phyloP scores from a whole-genome alignment of 1,140 invertebrate genomes.

The Drosophila yakuba region DNA sequence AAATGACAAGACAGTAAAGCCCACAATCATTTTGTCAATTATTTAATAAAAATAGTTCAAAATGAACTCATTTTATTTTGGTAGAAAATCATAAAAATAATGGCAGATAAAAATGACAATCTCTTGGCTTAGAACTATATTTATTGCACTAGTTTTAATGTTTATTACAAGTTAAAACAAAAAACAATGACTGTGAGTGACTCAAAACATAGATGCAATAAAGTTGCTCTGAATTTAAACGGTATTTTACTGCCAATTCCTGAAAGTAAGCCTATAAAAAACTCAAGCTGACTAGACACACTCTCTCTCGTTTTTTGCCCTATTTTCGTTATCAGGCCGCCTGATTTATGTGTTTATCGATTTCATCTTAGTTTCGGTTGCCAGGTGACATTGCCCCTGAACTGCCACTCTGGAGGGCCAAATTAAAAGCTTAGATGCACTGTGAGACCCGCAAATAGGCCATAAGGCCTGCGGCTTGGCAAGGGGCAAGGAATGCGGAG shows the following conservation, averaged over 20 bases:
- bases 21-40: background rate
- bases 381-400: constrained; percentile 76
- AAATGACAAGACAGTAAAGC: background rate
- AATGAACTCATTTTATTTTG: too few species aligned
- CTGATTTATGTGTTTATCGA: constrained; percentile 72
- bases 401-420: constrained; percentile 18
- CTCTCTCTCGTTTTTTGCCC: background rate
- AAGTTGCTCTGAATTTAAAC: background rate
- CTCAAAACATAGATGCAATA: background rate
- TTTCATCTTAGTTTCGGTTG: constrained; percentile 67
- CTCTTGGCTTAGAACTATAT: background rate
- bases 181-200: background rate
- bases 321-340: constrained; percentile 28
- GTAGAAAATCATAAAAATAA: too few species aligned
- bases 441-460: constrained; percentile 41
- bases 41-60: background rate
- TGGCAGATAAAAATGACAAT: too few species aligned
- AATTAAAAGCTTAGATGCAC: constrained; percentile 70
- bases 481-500: background rate
- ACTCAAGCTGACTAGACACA: background rate
- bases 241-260: background rate
- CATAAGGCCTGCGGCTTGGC: background rate
- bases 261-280: constrained; percentile 31
- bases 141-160: background rate
- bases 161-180: background rate